These are phyloP conservation scores for Lepidurus arcticus DNA, from an alignment of 1,140 invertebrate genomes.

Conservation along the genomic window DNA sequence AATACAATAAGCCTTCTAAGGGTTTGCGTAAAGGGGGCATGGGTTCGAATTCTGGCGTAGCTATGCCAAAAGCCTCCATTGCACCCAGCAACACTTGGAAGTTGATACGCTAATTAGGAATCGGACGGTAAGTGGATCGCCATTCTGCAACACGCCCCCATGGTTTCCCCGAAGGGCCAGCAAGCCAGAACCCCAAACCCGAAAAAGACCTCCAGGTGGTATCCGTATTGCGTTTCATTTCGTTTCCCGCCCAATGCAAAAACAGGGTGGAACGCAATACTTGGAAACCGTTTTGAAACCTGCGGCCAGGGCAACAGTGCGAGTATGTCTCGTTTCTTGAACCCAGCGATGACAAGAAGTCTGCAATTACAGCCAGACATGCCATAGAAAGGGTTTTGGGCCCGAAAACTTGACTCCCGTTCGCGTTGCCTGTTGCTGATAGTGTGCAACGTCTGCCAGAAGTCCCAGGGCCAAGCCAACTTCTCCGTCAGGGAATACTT, in stretches of 20 bases:
- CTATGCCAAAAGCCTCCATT: neutral
- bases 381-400: neutral
- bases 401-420: neutral
- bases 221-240: too few relatives aligned
- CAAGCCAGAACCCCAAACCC: too few relatives aligned
- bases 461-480: neutral
- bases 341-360: neutral
- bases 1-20: neutral
- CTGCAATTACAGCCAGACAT: slow-evolving; percentile 1
- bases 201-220: too few relatives aligned
- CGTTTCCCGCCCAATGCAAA: too few relatives aligned
- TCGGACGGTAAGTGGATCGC: neutral
- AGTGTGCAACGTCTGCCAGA: neutral
- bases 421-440: neutral
- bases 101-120: slow-evolving; percentile 15
- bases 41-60: neutral
- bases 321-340: too few relatives aligned
- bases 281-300: too few relatives aligned
- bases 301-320: too few relatives aligned
- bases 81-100: neutral
- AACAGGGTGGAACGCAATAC: too few relatives aligned
- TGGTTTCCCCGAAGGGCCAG: too few relatives aligned
- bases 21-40: neutral
- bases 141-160: neutral
- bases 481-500: neutral